A percentile compares a stretch with the other conserved stretches of the same genome.
phyloP scores from a whole-genome alignment of 2,113 vertebrate species.

The Protobothrops flavoviridis region DNA sequence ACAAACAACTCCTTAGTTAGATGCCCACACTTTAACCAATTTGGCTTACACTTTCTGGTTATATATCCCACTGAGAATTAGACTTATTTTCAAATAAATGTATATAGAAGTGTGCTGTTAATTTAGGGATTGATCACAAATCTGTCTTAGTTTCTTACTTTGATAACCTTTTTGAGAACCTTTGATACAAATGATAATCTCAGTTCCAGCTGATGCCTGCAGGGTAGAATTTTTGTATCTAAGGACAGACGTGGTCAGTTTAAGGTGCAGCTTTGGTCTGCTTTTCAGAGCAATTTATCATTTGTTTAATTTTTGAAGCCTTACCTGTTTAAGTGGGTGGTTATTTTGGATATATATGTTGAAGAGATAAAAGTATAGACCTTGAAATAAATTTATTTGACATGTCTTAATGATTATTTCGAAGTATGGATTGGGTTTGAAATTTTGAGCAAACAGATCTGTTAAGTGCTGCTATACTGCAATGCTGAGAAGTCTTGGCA shows the following conservation, averaged over 20 bases:
- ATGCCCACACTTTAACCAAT: not conserved
- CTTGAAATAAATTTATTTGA: conserved; percentile 13
- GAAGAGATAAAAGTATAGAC: not conserved
- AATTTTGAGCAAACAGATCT: not conserved
- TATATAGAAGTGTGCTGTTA: not conserved
- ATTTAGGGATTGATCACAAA: too few species aligned
- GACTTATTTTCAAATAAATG: not conserved
- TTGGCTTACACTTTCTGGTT: not conserved
- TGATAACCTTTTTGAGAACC: not conserved
- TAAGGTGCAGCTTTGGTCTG: conserved; percentile 28
- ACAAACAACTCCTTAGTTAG: not conserved
- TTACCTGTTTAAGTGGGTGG: conserved; percentile 29
- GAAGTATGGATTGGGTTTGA: not conserved
- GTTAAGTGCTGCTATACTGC: not conserved
- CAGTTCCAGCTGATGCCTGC: not conserved
- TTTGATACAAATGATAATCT: not conserved
- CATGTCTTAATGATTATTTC: not conserved
- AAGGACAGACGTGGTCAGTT: not conserved
- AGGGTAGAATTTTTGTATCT: conserved; percentile 5
- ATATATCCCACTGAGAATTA: not conserved
- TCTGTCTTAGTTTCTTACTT: not conserved
- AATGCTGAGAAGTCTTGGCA: not conserved
- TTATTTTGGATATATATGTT: not conserved
- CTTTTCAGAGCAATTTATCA: conserved; percentile 36
- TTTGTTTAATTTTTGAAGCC: conserved; percentile 23